phyloP scores from a whole-genome alignment of 2,113 vertebrate genomes.

The Upupa epops region DNA sequence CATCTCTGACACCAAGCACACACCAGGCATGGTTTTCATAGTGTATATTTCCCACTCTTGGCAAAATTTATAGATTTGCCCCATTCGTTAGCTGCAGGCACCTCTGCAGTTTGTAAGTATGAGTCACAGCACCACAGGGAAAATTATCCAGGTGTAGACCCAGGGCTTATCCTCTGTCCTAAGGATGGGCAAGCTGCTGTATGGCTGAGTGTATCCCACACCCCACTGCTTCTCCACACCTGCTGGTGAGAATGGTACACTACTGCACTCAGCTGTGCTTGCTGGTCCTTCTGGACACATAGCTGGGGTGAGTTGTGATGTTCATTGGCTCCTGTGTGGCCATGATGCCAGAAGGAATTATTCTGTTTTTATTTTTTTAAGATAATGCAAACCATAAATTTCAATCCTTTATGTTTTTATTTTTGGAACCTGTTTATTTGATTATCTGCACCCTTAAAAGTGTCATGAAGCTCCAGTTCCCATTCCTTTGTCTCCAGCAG shows the following conservation, averaged over 20 bases:
- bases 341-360: neutral
- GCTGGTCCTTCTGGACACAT: neutral
- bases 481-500: neutral
- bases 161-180: neutral
- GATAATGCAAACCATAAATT: neutral
- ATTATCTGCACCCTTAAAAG: neutral
- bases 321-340: neutral
- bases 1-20: neutral
- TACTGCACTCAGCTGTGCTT: neutral
- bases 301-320: neutral
- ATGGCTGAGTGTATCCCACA: neutral
- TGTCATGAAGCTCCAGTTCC: neutral
- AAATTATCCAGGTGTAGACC: neutral
- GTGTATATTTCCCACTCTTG: neutral
- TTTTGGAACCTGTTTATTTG: neutral
- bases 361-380: neutral
- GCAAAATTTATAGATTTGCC: neutral
- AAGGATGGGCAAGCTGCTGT: fast-evolving
- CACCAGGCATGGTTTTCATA: neutral
- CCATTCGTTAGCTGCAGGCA: neutral
- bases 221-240: neutral
- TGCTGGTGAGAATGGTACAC: neutral
- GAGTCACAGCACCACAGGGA: neutral
- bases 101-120: fast-evolving
- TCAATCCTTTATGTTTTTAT: neutral